Base-by-base conservation (phyloP, 2,797 vertebrate species). In the Choloepus didactylus region DNA sequence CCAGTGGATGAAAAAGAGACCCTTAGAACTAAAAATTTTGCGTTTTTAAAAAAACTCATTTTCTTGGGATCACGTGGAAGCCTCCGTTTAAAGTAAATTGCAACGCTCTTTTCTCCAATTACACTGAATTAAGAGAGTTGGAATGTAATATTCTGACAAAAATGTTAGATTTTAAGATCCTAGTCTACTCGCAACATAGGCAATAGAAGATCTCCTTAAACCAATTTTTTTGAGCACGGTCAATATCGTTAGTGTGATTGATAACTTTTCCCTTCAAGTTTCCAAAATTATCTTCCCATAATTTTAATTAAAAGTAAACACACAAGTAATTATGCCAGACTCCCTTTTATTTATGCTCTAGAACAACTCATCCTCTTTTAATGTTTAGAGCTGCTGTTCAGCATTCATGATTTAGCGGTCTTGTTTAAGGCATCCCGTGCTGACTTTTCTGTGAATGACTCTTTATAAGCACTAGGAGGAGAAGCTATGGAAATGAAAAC, bases 361-460 rank as follows among this genome's bases (percentile, higher is more conserved):
- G 54, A 11, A 83, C 73, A 93, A 87, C 41, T 67, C 31, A 38
- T 73, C 31, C 54, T 51, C 92, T 90, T 95, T 77, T 38, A 77
- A 59, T 79, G 25, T 77, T 67, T 19, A 93, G 51, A 27, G n/a
- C 44, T 76, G n/a, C 44, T 80, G 46, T 67, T 73, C 83, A 59
- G 31, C 46, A 59, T 72, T 95, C 64, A 38, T 72, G 76, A 23
- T 60, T 64, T 75, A 92, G 23, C 44, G 10, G 41, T 21, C 84
- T 83, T 84, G 56, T 64, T 90, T 79, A 62, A 87, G 76, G 69
- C 80, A 87, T 75, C 79, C 16, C 10, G 59, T 69, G 41, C 69
- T 70, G 73, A 44, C 81, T 92, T 76, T 91, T 86, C 77, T 94
- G n/a, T 94, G 91, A 89, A n/a, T 92, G 87, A 96, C 51, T 94